Conservation (phyloP, 2,113 vertebrate genomes). For the Stegostoma tigrinum region DNA sequence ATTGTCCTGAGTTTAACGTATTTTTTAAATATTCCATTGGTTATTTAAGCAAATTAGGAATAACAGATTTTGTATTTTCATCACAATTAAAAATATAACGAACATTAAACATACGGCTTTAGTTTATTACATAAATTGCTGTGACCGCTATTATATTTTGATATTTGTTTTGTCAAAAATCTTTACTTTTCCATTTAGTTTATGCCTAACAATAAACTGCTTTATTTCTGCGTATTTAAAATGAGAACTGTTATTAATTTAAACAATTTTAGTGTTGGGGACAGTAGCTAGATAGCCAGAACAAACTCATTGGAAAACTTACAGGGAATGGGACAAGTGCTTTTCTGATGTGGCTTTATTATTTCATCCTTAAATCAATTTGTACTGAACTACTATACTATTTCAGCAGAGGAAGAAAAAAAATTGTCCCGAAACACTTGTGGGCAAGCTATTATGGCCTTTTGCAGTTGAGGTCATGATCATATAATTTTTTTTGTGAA, state of each 20-base stretch:
- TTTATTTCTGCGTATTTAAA: neutral
- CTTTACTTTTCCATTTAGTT: neutral
- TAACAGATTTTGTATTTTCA: neutral
- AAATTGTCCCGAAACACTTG: neutral
- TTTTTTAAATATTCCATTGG: neutral
- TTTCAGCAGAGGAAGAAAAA: neutral
- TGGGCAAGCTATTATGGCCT: neutral
- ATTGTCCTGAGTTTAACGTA: neutral
- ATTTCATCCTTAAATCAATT: neutral
- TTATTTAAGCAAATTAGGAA: neutral
- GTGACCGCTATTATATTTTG: neutral
- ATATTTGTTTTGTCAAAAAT: neutral
- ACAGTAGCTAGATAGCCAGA: neutral
- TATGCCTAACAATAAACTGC: neutral
- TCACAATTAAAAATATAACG: neutral
- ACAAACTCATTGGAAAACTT: neutral
- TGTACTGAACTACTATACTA: neutral
- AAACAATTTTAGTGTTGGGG: neutral
- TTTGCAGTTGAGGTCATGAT: neutral
- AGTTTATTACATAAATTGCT: neutral
- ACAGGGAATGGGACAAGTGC: neutral
- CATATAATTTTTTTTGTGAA: neutral
- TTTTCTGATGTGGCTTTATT: neutral
- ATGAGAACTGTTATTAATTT: neutral
- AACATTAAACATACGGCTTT: neutral